Conservation (phyloP, 1,140 invertebrate genomes). For the Periplaneta americana region DNA sequence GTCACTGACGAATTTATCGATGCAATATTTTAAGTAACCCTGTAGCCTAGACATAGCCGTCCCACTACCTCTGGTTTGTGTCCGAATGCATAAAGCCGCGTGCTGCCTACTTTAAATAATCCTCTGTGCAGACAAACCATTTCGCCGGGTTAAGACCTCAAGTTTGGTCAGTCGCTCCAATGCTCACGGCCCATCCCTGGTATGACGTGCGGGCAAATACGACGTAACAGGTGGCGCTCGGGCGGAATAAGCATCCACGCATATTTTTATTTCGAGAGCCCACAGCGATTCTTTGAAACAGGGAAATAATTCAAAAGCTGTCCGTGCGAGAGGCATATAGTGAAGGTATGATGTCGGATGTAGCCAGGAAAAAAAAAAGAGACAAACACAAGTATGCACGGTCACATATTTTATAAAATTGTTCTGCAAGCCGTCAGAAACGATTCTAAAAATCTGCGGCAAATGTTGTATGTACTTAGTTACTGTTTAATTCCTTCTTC, state of each 20-base stretch:
- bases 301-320: not conserved
- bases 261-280: not conserved
- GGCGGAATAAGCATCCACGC: not conserved
- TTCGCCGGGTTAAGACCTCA: not conserved
- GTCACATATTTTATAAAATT: no score
- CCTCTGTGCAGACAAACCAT: not conserved
- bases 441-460: no score
- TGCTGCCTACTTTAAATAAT: not conserved
- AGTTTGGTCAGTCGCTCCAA: not conserved
- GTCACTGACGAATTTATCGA: no score
- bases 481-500: no score
- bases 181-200: not conserved
- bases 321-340: not conserved
- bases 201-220: not conserved
- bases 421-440: no score
- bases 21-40: not conserved
- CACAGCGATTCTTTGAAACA: not conserved
- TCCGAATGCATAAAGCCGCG: no score
- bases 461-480: no score
- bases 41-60: not conserved
- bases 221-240: not conserved
- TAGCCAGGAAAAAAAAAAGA: no score
- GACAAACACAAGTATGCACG: no score
- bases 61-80: not conserved
- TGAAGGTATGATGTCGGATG: not conserved